Evolutionary conservation across 1,140 invertebrate species (phyloP), one percentile per base, ranked within the genome.

Genomic region (Microplitis mediator): DNA sequence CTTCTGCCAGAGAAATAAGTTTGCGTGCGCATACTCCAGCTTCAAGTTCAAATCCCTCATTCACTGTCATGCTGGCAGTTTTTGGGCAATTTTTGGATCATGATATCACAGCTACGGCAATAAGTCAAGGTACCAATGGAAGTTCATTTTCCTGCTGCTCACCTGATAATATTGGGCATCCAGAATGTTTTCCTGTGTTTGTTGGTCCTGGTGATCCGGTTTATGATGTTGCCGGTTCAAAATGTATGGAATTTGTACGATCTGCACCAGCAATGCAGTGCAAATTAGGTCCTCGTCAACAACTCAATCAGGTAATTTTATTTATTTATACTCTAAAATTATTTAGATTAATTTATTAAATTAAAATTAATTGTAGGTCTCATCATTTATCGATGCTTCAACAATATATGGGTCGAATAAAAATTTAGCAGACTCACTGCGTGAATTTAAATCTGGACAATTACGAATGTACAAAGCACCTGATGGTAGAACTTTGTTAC

Each of bases 21-120:
- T 79, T 93, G 0, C 89, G 89, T 32, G 90, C 95, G 0, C 93
- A 95, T 83, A 85, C 92, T 5, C 91, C 93, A 0, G 90, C 89
- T 67, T 92, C 93, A 73, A 90, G 89, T 39, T 89, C 89, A 34
- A 93, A 95, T 83, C 90, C 91, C 0, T 87, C 90, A 39, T 95
- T 95, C 78, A 93, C 93, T 0, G 93, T 95, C 0, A 94, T 95
- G 92, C 78, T 95, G 58, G 93, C 93, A 0, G 93, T 95, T 8
- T 99, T 96, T 91, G 97, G 97, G 0, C 97, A 99, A 88, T 98
- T 99, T 84, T 78, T 98, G 13, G 97, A 99, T 84, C 98, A 99
- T 80, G 98, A 99, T 79, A 91, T 99, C 32, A 95, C 94, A 0
- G 92, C 93, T 2, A 96, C 94, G 0, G 94, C 94, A 0, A 79